Evolutionary conservation across 2,113 vertebrate genomes (phyloP), one percentile per base, ranked within the genome.

Genomic region (Hemiprocne comata): DNA sequence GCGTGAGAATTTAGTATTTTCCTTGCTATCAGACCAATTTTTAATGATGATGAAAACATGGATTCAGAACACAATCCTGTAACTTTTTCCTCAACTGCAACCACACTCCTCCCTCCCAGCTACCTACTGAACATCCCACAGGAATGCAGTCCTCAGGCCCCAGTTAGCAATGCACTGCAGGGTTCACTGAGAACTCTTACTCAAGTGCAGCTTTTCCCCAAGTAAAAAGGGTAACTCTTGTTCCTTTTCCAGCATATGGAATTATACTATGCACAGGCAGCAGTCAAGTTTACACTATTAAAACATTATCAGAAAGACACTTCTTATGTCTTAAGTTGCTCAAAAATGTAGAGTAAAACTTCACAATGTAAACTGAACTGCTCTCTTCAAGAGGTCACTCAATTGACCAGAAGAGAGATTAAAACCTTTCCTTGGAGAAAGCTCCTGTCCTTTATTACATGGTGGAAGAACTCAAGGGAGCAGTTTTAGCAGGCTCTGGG

Each of bases 151-250:
- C 40, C 62, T 28, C 26, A 33, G 33, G 42, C 62, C 13, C 23
- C 6, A 16, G 12, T 14, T 14, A 33, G n/a, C 7, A 11, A n/a
- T 0, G 5, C 29, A 9, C 50, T 19, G 13, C 33, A 31, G 26
- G 2, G 38, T 13, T 60, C 7, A 42, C 0, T 5, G 28, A 85
- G 17, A 79, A 58, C 36, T 8, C 33, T 3, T 13, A 38, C 40
- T 34, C 40, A 81, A 78, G 17, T 4, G 23, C 28, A 53, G 29
- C 28, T 84, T 71, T 75, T 51, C 69, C 94, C 67, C 60, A 64
- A 34, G 34, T 34, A 51, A 72, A 72, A 82, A 69, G 34, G 13
- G 19, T 21, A 76, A 79, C 55, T 89, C 36, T 36, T 25, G 31
- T 7, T 88, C 36, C 48, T 91, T 57, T 74, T 33, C 48, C 28